These are phyloP conservation scores for Crematogaster levior DNA, from an alignment of 2,888 invertebrate genomes.

Conservation along the genomic window DNA sequence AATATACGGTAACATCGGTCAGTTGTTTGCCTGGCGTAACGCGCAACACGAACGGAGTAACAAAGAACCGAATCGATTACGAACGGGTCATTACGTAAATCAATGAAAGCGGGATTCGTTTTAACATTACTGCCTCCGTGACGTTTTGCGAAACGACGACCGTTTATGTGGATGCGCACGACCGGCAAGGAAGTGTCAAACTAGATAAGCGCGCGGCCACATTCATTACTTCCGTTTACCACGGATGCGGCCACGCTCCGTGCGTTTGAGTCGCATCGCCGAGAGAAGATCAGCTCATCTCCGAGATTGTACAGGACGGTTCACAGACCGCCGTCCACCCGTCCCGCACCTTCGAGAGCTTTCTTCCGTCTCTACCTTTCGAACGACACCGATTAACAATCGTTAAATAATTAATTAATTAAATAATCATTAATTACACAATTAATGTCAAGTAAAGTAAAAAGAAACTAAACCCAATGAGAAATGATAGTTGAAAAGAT, in stretches of 20 bases:
- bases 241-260: conserved; percentile 59
- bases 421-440: too few relatives aligned
- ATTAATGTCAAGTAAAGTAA: too few relatives aligned
- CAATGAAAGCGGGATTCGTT: conserved; percentile 22
- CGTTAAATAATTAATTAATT: neutral
- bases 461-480: too few relatives aligned
- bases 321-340: neutral
- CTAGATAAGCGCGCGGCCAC: conserved; percentile 76
- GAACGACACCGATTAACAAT: neutral
- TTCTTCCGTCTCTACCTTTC: neutral
- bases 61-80: conserved; percentile 22
- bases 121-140: neutral
- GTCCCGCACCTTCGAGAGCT: neutral
- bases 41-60: neutral
- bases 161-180: conserved; percentile 21
- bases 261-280: conserved; percentile 36
- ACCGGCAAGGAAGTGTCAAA: conserved; percentile 78
- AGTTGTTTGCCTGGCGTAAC: neutral
- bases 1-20: neutral
- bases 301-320: conserved; percentile 30
- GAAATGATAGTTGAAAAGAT: too few relatives aligned
- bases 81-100: conserved; percentile 44
- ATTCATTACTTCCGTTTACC: conserved; percentile 71
- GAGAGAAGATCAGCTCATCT: conserved; percentile 43
- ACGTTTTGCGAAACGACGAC: conserved; percentile 14